Conservation (phyloP, 1,140 invertebrate species). For the Drosophila ficusphila region DNA sequence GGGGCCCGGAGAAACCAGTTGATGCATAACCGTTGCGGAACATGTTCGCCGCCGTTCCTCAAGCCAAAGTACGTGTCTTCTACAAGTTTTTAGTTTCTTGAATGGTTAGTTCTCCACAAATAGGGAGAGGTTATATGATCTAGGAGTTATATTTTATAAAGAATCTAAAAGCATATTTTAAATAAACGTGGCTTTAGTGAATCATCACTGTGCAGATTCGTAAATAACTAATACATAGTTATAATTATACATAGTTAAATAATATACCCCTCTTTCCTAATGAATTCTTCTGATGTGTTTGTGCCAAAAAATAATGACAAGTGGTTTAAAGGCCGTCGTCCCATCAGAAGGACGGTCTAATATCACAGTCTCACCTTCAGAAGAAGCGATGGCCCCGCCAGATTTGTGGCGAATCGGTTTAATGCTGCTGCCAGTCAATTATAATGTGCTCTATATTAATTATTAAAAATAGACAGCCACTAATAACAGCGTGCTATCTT, state of each 20-base stretch:
- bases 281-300: no score
- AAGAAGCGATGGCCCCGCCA: conserved; percentile 20
- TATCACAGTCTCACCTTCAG: conserved; percentile 14
- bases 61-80: conserved; percentile 53
- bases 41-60: conserved; percentile 58
- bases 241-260: no score
- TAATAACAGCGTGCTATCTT: conserved; percentile 13
- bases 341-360: background rate
- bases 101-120: no score
- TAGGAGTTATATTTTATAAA: no score
- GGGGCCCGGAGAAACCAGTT: conserved; percentile 64
- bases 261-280: no score
- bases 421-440: conserved; percentile 16
- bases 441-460: conserved; percentile 30
- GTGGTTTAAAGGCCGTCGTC: background rate
- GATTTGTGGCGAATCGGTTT: conserved; percentile 20
- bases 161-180: no score
- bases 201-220: no score
- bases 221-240: no score
- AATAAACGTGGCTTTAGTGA: no score
- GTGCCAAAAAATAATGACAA: background rate
- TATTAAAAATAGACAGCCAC: conserved; percentile 17
- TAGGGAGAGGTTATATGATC: no score
- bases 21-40: conserved; percentile 63
- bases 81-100: background rate